Base-by-base conservation (phyloP, 2,797 vertebrate genomes). In the Chloroceryle inda region DNA sequence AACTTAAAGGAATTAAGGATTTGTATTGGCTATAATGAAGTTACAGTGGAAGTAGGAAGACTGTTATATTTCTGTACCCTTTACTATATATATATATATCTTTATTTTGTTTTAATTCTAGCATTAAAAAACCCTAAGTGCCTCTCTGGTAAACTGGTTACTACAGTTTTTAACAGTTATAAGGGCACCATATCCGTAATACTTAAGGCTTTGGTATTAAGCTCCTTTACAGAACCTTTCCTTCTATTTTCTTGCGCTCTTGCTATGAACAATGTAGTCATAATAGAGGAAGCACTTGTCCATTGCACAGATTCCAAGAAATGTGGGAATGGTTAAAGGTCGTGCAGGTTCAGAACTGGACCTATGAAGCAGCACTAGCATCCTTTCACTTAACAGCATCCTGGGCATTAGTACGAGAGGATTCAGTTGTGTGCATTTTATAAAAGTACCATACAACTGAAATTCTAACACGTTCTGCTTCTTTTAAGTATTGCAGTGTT, bases 381-480 rank as follows among this genome's bases (percentile, higher is more conserved):
- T 49, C 35, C 35, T 82, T 76, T 89, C 18, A 44, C 83, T 69
- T 91, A 61, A 61, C 64, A 47, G 63, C 56, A 66, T 86, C 53
- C 45, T 89, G 13, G 77, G 35, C 42, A 27, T 77, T 79, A 74
- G 67, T 47, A 58, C 0, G 0, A 86, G 62, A 90, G 26, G 81
- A 56, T 88, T 94, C 22, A 81, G 13, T 52, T 78, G 42, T 86
- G 62, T 31, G 7, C 5, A 3, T 85, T 92, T 96, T 94, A 22
- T 91, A n/a, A 35, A 76, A 92, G 74, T 89, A 66, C 61, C 23
- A 50, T 55, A 47, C 9, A 22, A 78, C 94, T 97, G 96, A 74
- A 73, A 76, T 20, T 87, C 94, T 96, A 93, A 94, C 49, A 63
- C 89, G 44, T 94, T 85, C 73, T 91, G 53, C 68, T 63, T 59